Evolutionary conservation across 2,888 invertebrate species (phyloP).

Genomic region (Chloroclystis v-ata): DNA sequence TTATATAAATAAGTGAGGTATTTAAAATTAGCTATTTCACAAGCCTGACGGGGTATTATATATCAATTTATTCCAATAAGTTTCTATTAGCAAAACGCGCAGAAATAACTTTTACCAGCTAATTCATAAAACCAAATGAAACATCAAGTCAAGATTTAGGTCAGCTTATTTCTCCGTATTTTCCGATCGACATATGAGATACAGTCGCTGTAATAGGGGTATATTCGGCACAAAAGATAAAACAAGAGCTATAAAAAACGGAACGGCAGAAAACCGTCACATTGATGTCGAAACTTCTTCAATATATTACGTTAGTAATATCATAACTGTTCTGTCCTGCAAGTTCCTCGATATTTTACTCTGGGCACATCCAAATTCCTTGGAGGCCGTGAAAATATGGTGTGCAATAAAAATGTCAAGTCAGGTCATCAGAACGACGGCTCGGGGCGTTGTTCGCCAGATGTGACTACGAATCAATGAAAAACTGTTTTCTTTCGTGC

Average conservation of each 20-base stretch:
- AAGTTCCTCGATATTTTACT: constrained; percentile 72
- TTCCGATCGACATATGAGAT: constrained; percentile 19
- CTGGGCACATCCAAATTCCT: constrained; percentile 62
- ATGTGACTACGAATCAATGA: constrained; percentile 76
- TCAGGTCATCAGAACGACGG: constrained; percentile 77
- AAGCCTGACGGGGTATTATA: too few relatives aligned
- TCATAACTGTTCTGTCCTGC: constrained; percentile 62
- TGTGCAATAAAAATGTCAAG: constrained; percentile 77
- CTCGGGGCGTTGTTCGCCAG: constrained; percentile 75
- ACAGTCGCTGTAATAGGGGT: constrained; percentile 15
- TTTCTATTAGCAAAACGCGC: too few relatives aligned
- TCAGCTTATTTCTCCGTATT: constrained; percentile 6
- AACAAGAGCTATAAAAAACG: constrained; percentile 45
- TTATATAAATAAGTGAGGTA: too few relatives aligned
- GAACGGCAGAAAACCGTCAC: constrained; percentile 33
- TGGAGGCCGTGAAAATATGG: constrained; percentile 71
- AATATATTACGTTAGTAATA: constrained; percentile 59
- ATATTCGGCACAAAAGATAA: constrained; percentile 36
- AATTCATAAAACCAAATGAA: constrained; percentile 1
- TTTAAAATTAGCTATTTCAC: too few relatives aligned
- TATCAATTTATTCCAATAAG: too few relatives aligned
- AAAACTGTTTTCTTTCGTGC: constrained; percentile 75
- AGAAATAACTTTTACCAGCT: too few relatives aligned
- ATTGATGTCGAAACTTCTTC: constrained; percentile 52
- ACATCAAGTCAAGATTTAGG: background rate